A percentile compares a stretch with the other conserved stretches of the same genome.
These are phyloP conservation scores for Antedon mediterranea DNA, from an alignment of 53 echinoderm and acorn worm species.

Conservation along the genomic window DNA sequence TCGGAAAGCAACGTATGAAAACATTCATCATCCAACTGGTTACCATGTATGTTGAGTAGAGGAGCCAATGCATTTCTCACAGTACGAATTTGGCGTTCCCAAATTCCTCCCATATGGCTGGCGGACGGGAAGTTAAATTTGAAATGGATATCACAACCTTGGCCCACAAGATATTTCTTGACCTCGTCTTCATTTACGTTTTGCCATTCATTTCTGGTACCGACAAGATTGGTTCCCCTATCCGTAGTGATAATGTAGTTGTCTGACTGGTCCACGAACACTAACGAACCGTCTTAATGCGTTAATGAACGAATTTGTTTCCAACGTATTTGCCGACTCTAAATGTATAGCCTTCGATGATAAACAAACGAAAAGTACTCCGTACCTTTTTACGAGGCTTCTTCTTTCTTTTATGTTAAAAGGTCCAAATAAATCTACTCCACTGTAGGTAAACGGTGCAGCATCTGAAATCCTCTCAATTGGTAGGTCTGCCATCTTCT, in stretches of 20 bases:
- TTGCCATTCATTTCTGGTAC: conserved; percentile 1
- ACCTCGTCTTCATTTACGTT: too few relatives aligned
- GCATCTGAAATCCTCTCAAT: not conserved
- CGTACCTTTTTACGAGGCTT: conserved; percentile 6
- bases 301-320: conserved; percentile 22
- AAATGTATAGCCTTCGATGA: conserved; percentile 22
- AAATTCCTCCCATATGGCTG: too few relatives aligned
- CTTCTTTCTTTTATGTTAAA: conserved; percentile 14
- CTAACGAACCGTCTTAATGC: conserved; percentile 19
- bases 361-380: conserved; percentile 31
- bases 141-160: too few relatives aligned
- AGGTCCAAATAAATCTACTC: conserved; percentile 13
- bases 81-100: too few relatives aligned
- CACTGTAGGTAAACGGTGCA: conserved; percentile 5
- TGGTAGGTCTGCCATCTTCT: conserved; percentile 23
- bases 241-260: conserved; percentile 6
- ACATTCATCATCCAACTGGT: too few relatives aligned
- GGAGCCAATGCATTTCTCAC: too few relatives aligned
- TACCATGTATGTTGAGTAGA: too few relatives aligned
- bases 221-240: conserved; percentile 18
- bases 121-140: too few relatives aligned
- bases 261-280: conserved; percentile 18
- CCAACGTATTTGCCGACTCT: conserved; percentile 18
- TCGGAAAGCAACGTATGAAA: too few relatives aligned
- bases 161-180: too few relatives aligned